Percentiles rank a stretch among this genome's conserved stretches.
Evolutionary conservation across 2,113 vertebrate species (phyloP).

Genomic region (Siniperca knerii): DNA sequence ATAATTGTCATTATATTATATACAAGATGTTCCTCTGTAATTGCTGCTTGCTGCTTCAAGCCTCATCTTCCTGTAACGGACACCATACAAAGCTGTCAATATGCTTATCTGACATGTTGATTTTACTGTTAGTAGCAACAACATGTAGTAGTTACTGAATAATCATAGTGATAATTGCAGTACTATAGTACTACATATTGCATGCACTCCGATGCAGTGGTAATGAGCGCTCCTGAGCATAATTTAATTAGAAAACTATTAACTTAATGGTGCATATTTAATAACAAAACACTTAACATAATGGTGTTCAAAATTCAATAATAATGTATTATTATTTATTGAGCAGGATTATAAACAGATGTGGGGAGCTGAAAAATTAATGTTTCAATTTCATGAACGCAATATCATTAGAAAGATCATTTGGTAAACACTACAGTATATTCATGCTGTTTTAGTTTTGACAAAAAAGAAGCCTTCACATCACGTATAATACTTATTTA

Average conservation of each 20-base stretch:
- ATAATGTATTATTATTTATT: constrained; percentile 21
- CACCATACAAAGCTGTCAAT: too few relatives aligned
- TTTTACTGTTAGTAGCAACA: neutral
- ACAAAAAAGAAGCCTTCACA: neutral
- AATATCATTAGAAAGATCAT: constrained; percentile 1
- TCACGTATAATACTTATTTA: neutral
- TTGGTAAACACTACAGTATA: neutral
- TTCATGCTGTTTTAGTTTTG: constrained; percentile 13
- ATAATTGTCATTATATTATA: neutral
- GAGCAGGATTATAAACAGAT: constrained; percentile 19
- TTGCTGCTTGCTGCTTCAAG: neutral
- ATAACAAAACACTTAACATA: constrained; percentile 35
- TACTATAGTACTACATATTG: neutral
- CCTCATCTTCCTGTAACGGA: too few relatives aligned
- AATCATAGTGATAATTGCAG: neutral
- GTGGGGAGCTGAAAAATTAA: constrained; percentile 1
- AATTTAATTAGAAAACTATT: constrained; percentile 35
- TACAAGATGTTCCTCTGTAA: neutral
- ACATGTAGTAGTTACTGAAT: neutral
- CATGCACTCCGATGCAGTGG: neutral
- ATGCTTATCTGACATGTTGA: neutral
- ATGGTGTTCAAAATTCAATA: constrained; percentile 35
- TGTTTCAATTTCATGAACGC: constrained; percentile 20
- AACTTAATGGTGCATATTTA: constrained; percentile 40
- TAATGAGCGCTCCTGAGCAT: constrained; percentile 5